phyloP scores from a whole-genome alignment of 92 coral and sea anemone species.

The Actinostola sp. region DNA sequence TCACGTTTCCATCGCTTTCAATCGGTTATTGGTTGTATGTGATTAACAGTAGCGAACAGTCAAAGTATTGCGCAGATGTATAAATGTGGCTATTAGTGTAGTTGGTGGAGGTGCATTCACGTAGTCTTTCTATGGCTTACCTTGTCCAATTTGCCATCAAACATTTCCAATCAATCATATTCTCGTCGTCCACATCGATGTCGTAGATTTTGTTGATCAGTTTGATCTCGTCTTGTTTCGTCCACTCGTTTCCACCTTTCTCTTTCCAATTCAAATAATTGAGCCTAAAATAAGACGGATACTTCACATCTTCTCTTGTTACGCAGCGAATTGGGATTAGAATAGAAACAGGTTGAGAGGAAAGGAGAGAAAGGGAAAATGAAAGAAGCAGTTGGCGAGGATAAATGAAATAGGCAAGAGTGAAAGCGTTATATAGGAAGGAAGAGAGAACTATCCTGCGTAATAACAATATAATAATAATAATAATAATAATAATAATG shows the following conservation, averaged over 20 bases:
- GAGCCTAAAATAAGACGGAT: slow-evolving; percentile 59
- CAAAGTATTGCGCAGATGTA: neutral
- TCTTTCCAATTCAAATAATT: slow-evolving; percentile 98
- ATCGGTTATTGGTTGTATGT: neutral
- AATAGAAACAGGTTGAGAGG: too few species aligned
- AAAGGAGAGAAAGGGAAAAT: too few species aligned
- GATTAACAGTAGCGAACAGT: neutral
- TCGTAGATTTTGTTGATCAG: slow-evolving; percentile 91
- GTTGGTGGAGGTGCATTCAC: neutral
- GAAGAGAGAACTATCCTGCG: too few species aligned
- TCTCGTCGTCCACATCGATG: slow-evolving; percentile 82
- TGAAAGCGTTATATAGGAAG: too few species aligned
- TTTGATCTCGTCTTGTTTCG: slow-evolving; percentile 92
- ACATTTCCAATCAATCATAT: slow-evolving; percentile 82
- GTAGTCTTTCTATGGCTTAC: slow-evolving; percentile 17
- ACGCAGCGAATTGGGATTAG: too few species aligned
- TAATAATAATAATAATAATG: too few species aligned
- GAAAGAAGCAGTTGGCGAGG: too few species aligned
- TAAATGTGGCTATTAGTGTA: neutral
- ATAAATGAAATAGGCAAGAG: too few species aligned
- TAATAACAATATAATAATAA: too few species aligned
- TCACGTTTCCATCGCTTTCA: too few species aligned
- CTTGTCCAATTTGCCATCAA: slow-evolving; percentile 92
- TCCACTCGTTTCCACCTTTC: slow-evolving; percentile 98
- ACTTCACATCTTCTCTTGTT: neutral